phyloP scores from a whole-genome alignment of 2,888 invertebrate species.

The Scrobipalpa costella region DNA sequence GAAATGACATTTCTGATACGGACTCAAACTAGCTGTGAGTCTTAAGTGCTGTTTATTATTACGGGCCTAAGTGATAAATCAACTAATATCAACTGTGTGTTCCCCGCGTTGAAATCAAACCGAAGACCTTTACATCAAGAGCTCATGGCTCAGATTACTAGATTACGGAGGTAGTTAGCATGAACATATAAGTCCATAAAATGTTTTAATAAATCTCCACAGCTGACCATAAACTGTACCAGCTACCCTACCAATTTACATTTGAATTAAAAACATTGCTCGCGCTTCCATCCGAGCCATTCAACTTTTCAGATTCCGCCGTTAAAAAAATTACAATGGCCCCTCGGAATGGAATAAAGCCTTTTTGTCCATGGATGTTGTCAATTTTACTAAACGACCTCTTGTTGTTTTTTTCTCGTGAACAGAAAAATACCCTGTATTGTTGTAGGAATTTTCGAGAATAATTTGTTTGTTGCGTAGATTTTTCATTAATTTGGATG shows the following conservation, averaged over 20 bases:
- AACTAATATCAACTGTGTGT: too few relatives aligned
- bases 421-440: not conserved
- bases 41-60: too few relatives aligned
- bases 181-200: not conserved
- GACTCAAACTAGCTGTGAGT: too few relatives aligned
- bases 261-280: conserved; percentile 58
- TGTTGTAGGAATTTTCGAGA: not conserved
- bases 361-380: conserved; percentile 22
- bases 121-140: too few relatives aligned
- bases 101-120: too few relatives aligned
- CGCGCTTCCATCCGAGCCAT: conserved; percentile 30
- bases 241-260: conserved; percentile 50
- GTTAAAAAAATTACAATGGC: conserved; percentile 28
- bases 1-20: too few relatives aligned
- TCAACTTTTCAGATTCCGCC: conserved; percentile 27
- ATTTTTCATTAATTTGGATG: not conserved
- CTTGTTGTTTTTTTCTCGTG: not conserved
- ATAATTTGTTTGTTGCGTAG: not conserved
- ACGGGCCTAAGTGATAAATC: too few relatives aligned
- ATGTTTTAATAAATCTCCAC: not conserved
- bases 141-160: too few relatives aligned
- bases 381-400: conserved; percentile 24
- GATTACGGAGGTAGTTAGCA: too few relatives aligned
- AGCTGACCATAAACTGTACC: conserved; percentile 11
- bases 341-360: conserved; percentile 18